Evolutionary conservation across 2,113 vertebrate species (phyloP).

Genomic region (Anguilla rostrata): DNA sequence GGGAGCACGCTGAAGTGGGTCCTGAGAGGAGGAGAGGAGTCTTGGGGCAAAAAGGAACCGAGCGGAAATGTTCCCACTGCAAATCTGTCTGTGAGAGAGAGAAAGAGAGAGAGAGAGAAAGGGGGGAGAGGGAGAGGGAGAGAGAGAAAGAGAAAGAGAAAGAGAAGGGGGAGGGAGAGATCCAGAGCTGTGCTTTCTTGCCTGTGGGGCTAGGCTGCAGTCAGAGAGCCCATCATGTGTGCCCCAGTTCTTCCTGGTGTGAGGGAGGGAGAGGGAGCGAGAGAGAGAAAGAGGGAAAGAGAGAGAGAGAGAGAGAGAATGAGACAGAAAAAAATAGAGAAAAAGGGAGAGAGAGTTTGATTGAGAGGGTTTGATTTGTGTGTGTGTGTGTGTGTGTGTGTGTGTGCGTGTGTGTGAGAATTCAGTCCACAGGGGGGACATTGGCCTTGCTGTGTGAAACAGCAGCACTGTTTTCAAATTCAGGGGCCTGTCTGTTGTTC

Average conservation of each 20-base stretch:
- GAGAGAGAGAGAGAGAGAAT: constrained; percentile 13
- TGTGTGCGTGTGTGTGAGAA: neutral
- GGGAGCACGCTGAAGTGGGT: neutral
- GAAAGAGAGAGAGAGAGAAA: neutral
- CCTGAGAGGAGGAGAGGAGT: neutral
- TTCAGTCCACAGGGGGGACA: neutral
- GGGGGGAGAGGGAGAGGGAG: neutral
- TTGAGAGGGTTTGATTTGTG: constrained; percentile 11
- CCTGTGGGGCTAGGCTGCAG: neutral
- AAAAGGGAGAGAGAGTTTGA: constrained; percentile 12
- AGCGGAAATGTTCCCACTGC: neutral
- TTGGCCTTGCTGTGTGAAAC: neutral
- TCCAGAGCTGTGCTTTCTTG: neutral
- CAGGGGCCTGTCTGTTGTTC: neutral
- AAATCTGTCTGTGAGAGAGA: constrained; percentile 6
- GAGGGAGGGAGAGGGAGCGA: constrained; percentile 2
- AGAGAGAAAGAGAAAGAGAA: neutral
- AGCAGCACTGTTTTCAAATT: neutral
- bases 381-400: neutral
- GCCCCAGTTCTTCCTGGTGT: constrained; percentile 4
- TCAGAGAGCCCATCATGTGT: neutral
- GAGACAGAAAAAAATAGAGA: neutral
- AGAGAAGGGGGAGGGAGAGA: neutral
- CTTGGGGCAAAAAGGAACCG: neutral
- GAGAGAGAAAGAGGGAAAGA: neutral